Evolutionary conservation across 2,113 vertebrate genomes (phyloP).

Genomic region (Rhynchomys soricoides): DNA sequence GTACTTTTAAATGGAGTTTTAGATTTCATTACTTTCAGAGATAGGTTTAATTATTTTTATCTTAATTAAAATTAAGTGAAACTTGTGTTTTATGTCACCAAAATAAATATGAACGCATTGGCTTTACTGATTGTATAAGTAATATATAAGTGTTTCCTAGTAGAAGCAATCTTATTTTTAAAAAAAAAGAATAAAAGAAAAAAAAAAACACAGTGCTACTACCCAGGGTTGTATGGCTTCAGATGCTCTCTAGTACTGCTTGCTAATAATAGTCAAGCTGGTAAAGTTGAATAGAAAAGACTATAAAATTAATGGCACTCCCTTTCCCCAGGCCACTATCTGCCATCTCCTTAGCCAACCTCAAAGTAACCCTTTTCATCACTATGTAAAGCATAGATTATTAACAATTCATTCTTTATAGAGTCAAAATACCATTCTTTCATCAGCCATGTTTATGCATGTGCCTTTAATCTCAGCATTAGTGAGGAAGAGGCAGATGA

Average conservation of each 20-base stretch:
- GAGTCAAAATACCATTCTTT: neutral
- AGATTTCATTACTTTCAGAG: constrained; percentile 6
- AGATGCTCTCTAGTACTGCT: neutral
- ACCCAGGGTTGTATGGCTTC: neutral
- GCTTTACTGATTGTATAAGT: constrained; percentile 3
- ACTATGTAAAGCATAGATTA: constrained; percentile 8
- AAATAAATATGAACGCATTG: constrained; percentile 52
- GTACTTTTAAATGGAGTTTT: constrained; percentile 29
- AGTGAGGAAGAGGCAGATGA: neutral
- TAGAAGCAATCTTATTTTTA: constrained; percentile 2
- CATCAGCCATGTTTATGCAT: neutral
- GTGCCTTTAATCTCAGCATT: neutral
- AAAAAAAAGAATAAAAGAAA: neutral
- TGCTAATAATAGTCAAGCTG: neutral
- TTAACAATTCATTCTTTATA: constrained; percentile 8
- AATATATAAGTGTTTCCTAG: constrained; percentile 41
- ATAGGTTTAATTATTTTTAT: constrained; percentile 57
- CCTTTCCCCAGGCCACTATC: neutral
- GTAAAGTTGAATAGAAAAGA: constrained; percentile 23
- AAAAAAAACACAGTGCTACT: neutral
- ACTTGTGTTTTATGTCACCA: constrained; percentile 34
- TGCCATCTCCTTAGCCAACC: constrained; percentile 12
- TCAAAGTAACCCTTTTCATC: constrained; percentile 36
- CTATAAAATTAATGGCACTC: neutral
- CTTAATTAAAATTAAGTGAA: constrained; percentile 43